phyloP scores from a whole-genome alignment of 2,113 vertebrate species.

The Ochotona curzoniae region DNA sequence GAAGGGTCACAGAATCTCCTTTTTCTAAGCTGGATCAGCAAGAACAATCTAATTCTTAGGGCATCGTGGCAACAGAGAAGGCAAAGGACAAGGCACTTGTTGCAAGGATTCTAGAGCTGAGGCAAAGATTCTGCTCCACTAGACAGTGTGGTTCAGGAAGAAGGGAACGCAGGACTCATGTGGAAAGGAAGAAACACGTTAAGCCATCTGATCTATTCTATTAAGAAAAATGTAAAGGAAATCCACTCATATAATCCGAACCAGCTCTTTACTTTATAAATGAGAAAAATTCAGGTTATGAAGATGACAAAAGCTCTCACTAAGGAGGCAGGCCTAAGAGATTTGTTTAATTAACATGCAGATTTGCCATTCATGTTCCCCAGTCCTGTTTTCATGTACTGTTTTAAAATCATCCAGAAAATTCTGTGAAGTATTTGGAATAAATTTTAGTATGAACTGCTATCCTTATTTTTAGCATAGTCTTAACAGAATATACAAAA shows the following conservation, averaged over 20 bases:
- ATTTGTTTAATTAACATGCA: not conserved
- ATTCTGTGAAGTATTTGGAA: not conserved
- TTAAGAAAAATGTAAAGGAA: not conserved
- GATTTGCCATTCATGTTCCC: not conserved
- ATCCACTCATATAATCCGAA: not conserved
- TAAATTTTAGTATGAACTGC: slow-evolving; percentile 15
- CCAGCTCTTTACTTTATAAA: not conserved
- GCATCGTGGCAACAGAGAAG: not conserved
- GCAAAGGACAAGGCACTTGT: not conserved
- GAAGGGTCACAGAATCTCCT: not conserved
- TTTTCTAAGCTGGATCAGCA: not conserved
- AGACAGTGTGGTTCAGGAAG: not conserved
- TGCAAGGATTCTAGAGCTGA: not conserved
- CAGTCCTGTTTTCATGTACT: not conserved
- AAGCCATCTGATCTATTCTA: not conserved
- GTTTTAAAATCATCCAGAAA: not conserved
- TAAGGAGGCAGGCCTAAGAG: not conserved
- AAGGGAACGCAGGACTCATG: not conserved
- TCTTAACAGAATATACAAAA: slow-evolving; percentile 54
- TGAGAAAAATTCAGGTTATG: not conserved
- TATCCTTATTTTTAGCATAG: not conserved
- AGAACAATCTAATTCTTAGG: not conserved
- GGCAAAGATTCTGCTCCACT: not conserved
- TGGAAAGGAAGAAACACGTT: not conserved
- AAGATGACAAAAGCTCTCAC: not conserved